phyloP scores from a whole-genome alignment of 2,113 vertebrate genomes.

The Chunga burmeisteri region DNA sequence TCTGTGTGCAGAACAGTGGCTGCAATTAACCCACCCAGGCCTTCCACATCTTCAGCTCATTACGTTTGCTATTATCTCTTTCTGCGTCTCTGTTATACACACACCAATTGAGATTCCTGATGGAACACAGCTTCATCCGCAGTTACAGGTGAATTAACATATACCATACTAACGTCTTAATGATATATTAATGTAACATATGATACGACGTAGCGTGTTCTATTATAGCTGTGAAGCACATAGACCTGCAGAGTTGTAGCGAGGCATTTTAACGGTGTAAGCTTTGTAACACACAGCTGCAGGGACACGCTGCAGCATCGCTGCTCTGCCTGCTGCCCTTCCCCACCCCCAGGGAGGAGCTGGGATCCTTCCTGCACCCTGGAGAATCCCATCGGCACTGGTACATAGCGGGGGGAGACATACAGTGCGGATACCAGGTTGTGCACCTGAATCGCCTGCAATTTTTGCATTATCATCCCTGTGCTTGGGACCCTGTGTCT shows the following conservation, averaged over 20 bases:
- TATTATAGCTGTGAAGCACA: not conserved
- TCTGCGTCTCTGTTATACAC: not conserved
- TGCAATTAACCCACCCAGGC: not conserved
- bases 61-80: not conserved
- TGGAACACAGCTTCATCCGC: not conserved
- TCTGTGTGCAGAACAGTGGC: not conserved
- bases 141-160: not conserved
- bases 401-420: not conserved
- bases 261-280: not conserved
- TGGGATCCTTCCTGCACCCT: not conserved
- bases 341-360: not conserved
- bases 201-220: not conserved
- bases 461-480: not conserved
- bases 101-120: not conserved
- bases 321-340: not conserved
- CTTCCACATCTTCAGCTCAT: not conserved
- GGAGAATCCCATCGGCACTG: not conserved
- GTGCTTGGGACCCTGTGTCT: not conserved
- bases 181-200: not conserved
- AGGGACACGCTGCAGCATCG: not conserved
- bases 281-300: not conserved
- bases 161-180: not conserved
- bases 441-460: not conserved
- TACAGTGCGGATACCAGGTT: not conserved
- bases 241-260: not conserved